phyloP scores from a whole-genome alignment of 2,888 invertebrate species.

The Gymnocheta viridis region DNA sequence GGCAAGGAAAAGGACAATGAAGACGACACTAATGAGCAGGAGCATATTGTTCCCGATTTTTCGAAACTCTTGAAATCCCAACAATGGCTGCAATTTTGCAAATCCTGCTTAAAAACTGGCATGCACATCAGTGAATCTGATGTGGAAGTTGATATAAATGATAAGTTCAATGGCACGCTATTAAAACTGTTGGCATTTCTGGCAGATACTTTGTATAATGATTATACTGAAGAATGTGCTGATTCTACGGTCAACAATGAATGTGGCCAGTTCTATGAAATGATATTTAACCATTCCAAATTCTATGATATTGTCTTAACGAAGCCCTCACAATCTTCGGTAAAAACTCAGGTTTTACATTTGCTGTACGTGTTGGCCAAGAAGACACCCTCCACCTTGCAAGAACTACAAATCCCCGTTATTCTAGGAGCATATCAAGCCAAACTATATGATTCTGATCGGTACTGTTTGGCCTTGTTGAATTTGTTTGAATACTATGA shows the following conservation, averaged over 20 bases:
- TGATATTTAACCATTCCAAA: constrained; percentile 90
- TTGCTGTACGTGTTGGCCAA: constrained; percentile 86
- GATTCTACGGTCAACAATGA: constrained; percentile 79
- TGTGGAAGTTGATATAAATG: constrained; percentile 73
- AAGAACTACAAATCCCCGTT: constrained; percentile 87
- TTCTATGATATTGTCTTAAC: constrained; percentile 87
- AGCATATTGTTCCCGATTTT: constrained; percentile 70
- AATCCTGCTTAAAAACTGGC: constrained; percentile 86
- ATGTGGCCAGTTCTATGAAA: constrained; percentile 85
- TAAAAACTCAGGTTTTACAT: constrained; percentile 86
- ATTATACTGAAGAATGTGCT: constrained; percentile 76
- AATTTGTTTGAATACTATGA: constrained; percentile 87
- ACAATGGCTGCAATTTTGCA: constrained; percentile 85
- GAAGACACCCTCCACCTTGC: constrained; percentile 85
- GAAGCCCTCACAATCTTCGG: constrained; percentile 81
- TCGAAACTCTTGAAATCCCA: constrained; percentile 80
- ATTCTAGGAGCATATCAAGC: constrained; percentile 91
- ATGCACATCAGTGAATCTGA: constrained; percentile 82
- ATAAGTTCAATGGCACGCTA: constrained; percentile 82
- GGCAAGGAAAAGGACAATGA: background rate
- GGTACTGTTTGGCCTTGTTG: constrained; percentile 86
- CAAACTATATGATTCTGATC: constrained; percentile 87
- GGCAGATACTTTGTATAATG: constrained; percentile 84
- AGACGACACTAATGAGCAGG: background rate
- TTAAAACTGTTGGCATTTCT: constrained; percentile 84